A percentile compares a stretch with the other conserved stretches of the same genome.
phyloP scores from a whole-genome alignment of 2,888 invertebrate genomes.

The Drosophila putrida region DNA sequence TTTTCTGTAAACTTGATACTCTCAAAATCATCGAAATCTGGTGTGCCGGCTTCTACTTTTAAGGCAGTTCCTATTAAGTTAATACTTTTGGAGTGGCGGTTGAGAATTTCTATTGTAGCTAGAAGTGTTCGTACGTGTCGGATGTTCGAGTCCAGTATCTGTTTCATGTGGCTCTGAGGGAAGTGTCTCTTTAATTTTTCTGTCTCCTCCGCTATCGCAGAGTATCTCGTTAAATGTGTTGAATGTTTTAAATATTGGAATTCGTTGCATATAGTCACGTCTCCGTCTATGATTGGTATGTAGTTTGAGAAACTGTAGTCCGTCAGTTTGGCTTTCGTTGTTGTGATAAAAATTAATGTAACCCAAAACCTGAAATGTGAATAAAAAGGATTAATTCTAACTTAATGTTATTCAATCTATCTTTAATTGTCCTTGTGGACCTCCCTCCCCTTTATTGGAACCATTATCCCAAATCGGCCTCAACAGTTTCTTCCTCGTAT shows the following conservation, averaged over 20 bases:
- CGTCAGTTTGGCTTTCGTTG: background rate
- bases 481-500: too few species aligned
- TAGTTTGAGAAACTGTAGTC: slow-evolving; percentile 24
- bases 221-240: slow-evolving; percentile 5
- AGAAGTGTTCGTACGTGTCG: background rate
- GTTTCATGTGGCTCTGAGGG: slow-evolving; percentile 4
- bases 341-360: background rate
- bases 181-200: background rate
- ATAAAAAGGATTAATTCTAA: background rate
- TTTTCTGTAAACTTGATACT: background rate
- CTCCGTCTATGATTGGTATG: slow-evolving; percentile 26
- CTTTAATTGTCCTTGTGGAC: too few species aligned
- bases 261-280: slow-evolving; percentile 19
- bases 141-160: background rate
- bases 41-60: background rate
- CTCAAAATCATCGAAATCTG: background rate
- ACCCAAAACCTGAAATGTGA: background rate
- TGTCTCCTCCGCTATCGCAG: slow-evolving; percentile 9
- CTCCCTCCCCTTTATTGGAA: too few species aligned
- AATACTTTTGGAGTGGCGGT: background rate
- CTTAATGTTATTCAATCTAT: too few species aligned
- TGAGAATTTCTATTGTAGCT: background rate
- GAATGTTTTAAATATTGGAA: slow-evolving; percentile 16
- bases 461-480: too few species aligned
- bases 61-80: background rate